A percentile compares a stretch with the other conserved stretches of the same genome.
phyloP scores from a whole-genome alignment of 1,140 invertebrate species.

The Bathynomus jamesi region DNA sequence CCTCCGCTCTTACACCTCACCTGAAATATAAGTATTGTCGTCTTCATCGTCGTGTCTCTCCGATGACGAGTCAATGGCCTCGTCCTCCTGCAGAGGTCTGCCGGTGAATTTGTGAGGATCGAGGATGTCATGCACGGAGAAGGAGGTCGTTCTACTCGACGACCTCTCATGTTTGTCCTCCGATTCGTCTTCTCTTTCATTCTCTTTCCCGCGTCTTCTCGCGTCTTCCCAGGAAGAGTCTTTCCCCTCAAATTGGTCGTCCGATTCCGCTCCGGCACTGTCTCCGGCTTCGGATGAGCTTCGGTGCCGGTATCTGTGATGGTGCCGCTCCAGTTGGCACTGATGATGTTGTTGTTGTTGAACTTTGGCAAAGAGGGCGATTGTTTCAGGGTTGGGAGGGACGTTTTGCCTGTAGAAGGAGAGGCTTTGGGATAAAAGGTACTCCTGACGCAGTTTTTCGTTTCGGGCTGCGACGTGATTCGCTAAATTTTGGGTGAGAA shows the following conservation, averaged over 20 bases:
- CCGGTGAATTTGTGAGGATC: constrained; percentile 33
- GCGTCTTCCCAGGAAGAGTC: not conserved
- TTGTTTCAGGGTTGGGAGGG: not conserved
- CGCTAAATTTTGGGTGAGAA: constrained; percentile 27
- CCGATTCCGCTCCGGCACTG: not conserved
- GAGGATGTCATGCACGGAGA: constrained; percentile 32
- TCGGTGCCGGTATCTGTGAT: not conserved
- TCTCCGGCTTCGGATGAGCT: not conserved
- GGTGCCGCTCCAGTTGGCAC: not conserved
- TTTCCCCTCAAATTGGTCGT: not conserved
- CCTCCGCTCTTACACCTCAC: constrained; percentile 6
- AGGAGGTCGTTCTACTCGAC: constrained; percentile 19
- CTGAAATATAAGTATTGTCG: constrained; percentile 30
- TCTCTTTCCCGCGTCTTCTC: not conserved
- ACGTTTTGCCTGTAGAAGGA: not conserved
- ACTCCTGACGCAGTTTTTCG: constrained; percentile 9
- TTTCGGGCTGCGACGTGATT: constrained; percentile 26
- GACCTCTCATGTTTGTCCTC: constrained; percentile 4
- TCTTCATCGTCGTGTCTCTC: constrained; percentile 22
- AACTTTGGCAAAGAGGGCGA: too few relatives aligned
- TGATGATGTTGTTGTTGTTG: too few relatives aligned
- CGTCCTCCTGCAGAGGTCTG: constrained; percentile 15
- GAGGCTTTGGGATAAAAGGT: not conserved
- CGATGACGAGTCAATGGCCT: constrained; percentile 15
- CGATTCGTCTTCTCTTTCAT: not conserved